phyloP scores from a whole-genome alignment of 2,888 invertebrate species.

The Osedax fenrisi region DNA sequence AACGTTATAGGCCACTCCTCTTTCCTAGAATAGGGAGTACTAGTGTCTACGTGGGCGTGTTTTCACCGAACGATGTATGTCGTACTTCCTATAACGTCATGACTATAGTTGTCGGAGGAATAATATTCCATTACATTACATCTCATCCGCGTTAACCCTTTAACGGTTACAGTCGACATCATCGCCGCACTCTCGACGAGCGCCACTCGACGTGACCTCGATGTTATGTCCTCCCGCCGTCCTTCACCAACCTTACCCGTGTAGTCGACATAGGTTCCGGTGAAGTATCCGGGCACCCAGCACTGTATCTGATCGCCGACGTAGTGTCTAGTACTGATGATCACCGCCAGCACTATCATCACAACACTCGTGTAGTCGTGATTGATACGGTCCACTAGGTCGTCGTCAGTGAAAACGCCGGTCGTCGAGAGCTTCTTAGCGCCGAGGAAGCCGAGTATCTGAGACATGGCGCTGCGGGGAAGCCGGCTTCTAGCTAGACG shows the following conservation, averaged over 20 bases:
- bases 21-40: too few species aligned
- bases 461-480: neutral
- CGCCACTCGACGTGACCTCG: neutral
- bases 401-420: slow-evolving; percentile 48
- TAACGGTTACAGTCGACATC: too few species aligned
- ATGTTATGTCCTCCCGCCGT: neutral
- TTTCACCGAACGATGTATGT: too few species aligned
- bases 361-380: slow-evolving; percentile 46
- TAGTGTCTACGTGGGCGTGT: too few species aligned
- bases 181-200: neutral
- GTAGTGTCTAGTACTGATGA: slow-evolving; percentile 46
- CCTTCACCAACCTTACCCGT: slow-evolving; percentile 1
- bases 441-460: slow-evolving; percentile 24
- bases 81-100: too few species aligned
- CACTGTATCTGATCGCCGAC: slow-evolving; percentile 37
- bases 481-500: too few species aligned
- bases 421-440: slow-evolving; percentile 41
- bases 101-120: too few species aligned
- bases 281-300: slow-evolving; percentile 29
- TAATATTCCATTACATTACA: too few species aligned
- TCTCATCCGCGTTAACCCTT: too few species aligned
- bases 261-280: slow-evolving; percentile 12
- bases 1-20: too few species aligned
- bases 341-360: slow-evolving; percentile 46
- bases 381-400: slow-evolving; percentile 46